Evolutionary conservation across 2,888 invertebrate genomes (phyloP), one percentile per base, ranked within the genome.

Genomic region (Lordiphosa fenestrarum): DNA sequence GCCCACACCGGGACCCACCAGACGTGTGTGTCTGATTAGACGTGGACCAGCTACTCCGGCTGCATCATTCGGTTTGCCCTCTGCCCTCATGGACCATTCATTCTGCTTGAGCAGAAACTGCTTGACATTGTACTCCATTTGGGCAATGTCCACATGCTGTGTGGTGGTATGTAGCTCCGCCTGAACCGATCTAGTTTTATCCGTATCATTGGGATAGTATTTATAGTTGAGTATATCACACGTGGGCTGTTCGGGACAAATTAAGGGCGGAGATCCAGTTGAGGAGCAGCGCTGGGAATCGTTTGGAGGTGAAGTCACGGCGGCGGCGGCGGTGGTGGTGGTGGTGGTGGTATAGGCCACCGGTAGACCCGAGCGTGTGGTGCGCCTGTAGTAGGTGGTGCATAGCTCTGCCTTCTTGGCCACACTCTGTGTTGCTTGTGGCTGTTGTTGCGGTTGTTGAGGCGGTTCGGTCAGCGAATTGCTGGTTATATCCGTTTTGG

Each of bases 41-140:
- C 73, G 49, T 6, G 57, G 15, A 2, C 37, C 53, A 5, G 41
- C 57, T 13, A 19, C 35, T 49, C 60, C 6, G 9, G 25, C 41
- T 6, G 13, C 46, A 5, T 19, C 42, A 2, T 35, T 6, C 4
- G 42, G 48, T 4, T 33, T 3, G 2, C 47, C 21, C 1, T 12
- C 42, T 5, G 51, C 56, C 10, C 87, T 85, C 85, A 89, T 89
- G 4, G 89, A 89, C 90, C 90, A 90, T 70, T 90, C 90, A 55
- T 90, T 90, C 53, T 90, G 90, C 69, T 93, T 93, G 85, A 94
- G 90, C 73, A 94, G 88, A 88, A 94, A 94, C 86, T 93, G 92
- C 88, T 94, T 94, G n/a, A 94, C 94, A 86, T 94, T 94, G 83
- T 94, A 93, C 85, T 94, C 94, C 94, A 94, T 94, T 85, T 94